phyloP scores from a whole-genome alignment of 2,888 invertebrate genomes.

The Stenodema calcarata region DNA sequence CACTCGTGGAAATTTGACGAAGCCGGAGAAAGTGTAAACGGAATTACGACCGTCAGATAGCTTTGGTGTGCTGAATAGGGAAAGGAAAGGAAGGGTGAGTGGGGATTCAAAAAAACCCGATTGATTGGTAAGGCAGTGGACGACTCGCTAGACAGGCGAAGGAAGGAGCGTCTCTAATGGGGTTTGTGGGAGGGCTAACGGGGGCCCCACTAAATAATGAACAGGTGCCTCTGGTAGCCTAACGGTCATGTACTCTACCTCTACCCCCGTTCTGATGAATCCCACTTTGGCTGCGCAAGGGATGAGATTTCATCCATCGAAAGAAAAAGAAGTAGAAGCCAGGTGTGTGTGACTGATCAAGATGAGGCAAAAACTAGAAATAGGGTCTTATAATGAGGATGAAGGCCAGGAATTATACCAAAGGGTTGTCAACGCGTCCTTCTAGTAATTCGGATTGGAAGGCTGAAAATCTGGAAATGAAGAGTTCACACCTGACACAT shows the following conservation, averaged over 20 bases:
- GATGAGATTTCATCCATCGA: neutral
- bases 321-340: neutral
- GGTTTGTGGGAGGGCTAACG: constrained; percentile 49
- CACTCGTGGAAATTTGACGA: neutral
- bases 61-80: neutral
- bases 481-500: too few relatives aligned
- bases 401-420: too few relatives aligned
- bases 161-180: constrained; percentile 34
- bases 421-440: too few relatives aligned
- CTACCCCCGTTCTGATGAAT: neutral
- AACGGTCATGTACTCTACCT: constrained; percentile 24
- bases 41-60: neutral
- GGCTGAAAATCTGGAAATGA: too few relatives aligned
- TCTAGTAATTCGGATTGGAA: too few relatives aligned
- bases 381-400: too few relatives aligned
- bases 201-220: constrained; percentile 47
- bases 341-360: too few relatives aligned
- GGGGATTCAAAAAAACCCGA: neutral
- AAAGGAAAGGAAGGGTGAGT: neutral
- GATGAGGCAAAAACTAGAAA: too few relatives aligned
- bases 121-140: constrained; percentile 4
- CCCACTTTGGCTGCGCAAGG: neutral
- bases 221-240: constrained; percentile 42
- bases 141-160: neutral
- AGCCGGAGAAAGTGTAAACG: neutral